Evolutionary conservation across 2,797 vertebrate species (phyloP).

Genomic region (Cyprinella venusta): DNA sequence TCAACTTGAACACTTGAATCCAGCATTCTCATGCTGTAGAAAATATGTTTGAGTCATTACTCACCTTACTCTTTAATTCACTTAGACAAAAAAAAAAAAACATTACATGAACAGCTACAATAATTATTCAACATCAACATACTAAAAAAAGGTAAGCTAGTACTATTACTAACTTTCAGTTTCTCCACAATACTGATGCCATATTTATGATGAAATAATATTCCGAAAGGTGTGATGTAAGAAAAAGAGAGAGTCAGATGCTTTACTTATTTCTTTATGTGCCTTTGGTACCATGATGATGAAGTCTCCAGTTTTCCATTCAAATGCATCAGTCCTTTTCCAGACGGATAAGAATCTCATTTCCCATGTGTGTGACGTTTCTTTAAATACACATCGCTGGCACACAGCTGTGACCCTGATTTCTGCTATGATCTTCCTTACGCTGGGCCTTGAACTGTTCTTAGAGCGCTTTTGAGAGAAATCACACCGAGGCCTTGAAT

Average conservation of each 20-base stretch:
- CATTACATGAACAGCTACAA: not conserved
- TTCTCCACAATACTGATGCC: not conserved
- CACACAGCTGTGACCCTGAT: constrained; percentile 36
- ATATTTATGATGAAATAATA: not conserved
- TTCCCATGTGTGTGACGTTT: constrained; percentile 12
- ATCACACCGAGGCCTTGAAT: constrained; percentile 19
- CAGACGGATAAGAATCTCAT: constrained; percentile 25
- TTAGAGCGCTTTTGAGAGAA: not conserved
- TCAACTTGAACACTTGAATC: not conserved
- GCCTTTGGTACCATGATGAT: not conserved
- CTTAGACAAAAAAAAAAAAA: not conserved
- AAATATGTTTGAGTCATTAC: not conserved
- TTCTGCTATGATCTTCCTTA: not conserved
- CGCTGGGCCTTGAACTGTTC: not conserved
- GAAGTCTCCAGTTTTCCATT: constrained; percentile 8
- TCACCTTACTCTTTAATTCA: not conserved
- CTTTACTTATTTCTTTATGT: not conserved
- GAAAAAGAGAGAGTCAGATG: not conserved
- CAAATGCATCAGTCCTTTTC: not conserved
- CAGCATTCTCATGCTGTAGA: not conserved
- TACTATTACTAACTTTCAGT: not conserved
- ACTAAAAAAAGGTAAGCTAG: not conserved
- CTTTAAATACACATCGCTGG: constrained; percentile 19
- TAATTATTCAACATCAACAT: not conserved
- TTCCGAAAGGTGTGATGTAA: constrained; percentile 5